A percentile compares a stretch with the other conserved stretches of the same genome.
Conservation (phyloP, 2,888 invertebrate species). For the Argyresthia goedartella region DNA sequence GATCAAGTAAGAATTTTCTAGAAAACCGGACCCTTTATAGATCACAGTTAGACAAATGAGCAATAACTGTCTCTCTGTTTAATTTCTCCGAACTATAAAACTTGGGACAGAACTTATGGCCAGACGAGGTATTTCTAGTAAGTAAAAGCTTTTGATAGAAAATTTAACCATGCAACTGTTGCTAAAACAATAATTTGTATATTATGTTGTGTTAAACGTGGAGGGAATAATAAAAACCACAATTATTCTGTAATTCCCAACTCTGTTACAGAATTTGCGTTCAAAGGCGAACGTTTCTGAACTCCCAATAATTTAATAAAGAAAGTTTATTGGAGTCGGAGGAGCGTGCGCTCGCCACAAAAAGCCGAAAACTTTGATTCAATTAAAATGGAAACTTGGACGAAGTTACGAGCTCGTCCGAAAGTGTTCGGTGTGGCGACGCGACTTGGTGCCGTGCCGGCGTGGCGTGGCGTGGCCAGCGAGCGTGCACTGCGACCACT, state of each 20-base stretch:
- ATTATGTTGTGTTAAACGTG: too few relatives aligned
- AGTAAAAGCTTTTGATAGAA: too few relatives aligned
- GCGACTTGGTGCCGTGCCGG: conserved; percentile 16
- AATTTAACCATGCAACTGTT: too few relatives aligned
- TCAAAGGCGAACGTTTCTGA: conserved; percentile 66
- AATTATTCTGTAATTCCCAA: conserved; percentile 30
- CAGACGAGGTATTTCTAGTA: too few relatives aligned
- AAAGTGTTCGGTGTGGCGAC: conserved; percentile 29
- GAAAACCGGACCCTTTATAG: too few relatives aligned
- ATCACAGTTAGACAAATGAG: too few relatives aligned
- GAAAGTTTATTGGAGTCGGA: conserved; percentile 55
- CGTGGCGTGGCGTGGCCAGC: conserved; percentile 17
- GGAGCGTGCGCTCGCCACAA: conserved; percentile 66
- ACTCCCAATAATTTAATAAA: conserved; percentile 70
- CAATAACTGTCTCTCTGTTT: too few relatives aligned
- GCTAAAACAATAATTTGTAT: too few relatives aligned
- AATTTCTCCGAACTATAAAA: too few relatives aligned
- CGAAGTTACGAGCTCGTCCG: conserved; percentile 48
- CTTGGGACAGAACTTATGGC: too few relatives aligned
- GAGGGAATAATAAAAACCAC: background rate
- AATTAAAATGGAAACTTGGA: conserved; percentile 66
- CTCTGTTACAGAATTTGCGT: conserved; percentile 43
- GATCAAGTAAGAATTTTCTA: too few relatives aligned
- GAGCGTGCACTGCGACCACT: conserved; percentile 24
- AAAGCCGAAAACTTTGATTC: conserved; percentile 70